Base-by-base conservation (phyloP, 2,113 vertebrate genomes). In the Cercopithecus mona region DNA sequence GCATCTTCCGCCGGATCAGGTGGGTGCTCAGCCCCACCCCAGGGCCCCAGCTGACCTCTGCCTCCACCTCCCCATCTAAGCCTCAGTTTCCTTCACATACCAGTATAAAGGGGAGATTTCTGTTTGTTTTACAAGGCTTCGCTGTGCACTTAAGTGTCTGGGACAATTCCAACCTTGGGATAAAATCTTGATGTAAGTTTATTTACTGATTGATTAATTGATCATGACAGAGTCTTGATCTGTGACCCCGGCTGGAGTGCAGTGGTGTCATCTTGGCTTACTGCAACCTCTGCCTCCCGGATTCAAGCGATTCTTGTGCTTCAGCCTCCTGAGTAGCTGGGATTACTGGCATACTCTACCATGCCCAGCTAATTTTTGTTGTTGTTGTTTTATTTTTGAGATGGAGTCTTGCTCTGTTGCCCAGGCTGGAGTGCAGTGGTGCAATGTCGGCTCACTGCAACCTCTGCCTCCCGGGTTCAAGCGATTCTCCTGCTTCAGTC, bases 1-100 rank as follows among this genome's bases (percentile, higher is more conserved):
- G 99, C 94, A 99, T 99, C 96, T 99, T 99, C 98, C 99, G 99
- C 35, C 99, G 99, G 97, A 99, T 99, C 98, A 96, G 98, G 98
- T 98, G 43, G 5, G 90, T 30, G 32, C 48, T 14, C 1, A 3
- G 8, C 9, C 43, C 17, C 23, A 2, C 2, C 27, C 14, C 43
- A 5, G 5, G 1, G 20, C 32, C 57, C 32, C 52, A 17, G 52
- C n/a, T 40, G 45, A 35, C 45, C 35, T 20, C 27, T 20, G 73
- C 55, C 30, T 57, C 73, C 50, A 7, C 38, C 55, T 57, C 27
- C 64, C 22, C 0, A 3, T 13, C 30, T 2, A 8, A 52, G 40
- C 35, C 40, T 50, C 20, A 3, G 12, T 13, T 61, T 55, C 57
- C 17, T 76, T 70, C 72, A 23, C 1, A 0, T 40, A 86, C 79